A percentile compares a stretch with the other conserved stretches of the same genome.
Evolutionary conservation across 2,797 vertebrate genomes (phyloP).

Genomic region (Notolepis coatsorum): DNA sequence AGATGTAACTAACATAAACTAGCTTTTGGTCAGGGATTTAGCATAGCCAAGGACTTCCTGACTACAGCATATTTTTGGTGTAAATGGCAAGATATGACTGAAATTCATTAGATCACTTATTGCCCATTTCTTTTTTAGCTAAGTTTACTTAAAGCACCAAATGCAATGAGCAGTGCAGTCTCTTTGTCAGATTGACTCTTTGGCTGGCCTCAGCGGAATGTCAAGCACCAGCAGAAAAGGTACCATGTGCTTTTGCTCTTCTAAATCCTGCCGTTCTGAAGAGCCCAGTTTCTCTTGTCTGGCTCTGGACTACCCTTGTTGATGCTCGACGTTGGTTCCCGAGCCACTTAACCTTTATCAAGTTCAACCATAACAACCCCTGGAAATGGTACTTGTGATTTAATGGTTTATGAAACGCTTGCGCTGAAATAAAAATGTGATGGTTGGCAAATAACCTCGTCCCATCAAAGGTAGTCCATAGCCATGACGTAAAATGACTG

Average conservation of each 20-base stretch:
- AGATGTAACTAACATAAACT: background rate
- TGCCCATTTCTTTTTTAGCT: background rate
- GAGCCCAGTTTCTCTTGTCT: background rate
- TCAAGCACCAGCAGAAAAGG: conserved; percentile 22
- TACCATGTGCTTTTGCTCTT: background rate
- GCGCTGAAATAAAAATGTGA: background rate
- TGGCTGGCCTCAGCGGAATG: conserved; percentile 2
- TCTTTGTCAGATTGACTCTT: background rate
- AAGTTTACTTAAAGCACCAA: background rate
- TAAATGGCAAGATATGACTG: background rate
- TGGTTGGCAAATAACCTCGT: background rate
- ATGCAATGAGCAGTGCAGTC: background rate
- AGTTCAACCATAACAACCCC: conserved; percentile 14
- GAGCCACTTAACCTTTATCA: background rate
- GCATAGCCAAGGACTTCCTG: background rate
- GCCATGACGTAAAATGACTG: background rate
- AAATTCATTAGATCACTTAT: background rate
- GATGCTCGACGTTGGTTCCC: conserved; percentile 1
- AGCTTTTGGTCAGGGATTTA: conserved; percentile 1
- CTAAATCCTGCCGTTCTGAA: background rate
- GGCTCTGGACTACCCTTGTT: conserved; percentile 7
- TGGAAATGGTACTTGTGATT: background rate
- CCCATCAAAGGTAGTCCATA: background rate
- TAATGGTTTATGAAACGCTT: background rate
- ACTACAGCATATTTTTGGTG: conserved; percentile 8